Evolutionary conservation across 2,113 vertebrate species (phyloP), one percentile per base, ranked within the genome.

Genomic region (Percina caprodes): DNA sequence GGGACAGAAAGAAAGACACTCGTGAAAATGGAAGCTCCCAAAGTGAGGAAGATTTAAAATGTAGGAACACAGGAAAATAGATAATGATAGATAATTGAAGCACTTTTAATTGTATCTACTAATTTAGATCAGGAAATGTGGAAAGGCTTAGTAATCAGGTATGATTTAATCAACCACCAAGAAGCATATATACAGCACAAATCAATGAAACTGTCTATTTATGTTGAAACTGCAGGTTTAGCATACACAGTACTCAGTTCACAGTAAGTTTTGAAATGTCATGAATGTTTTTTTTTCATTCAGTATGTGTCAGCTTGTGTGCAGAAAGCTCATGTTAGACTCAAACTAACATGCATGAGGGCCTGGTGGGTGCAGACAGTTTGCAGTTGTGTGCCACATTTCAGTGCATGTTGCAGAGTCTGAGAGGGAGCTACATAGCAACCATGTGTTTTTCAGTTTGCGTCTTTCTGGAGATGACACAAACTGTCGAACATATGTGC

Each of bases 351-450:
- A 59, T 52, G 54, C 71, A 49, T 19, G 52, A 45, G 52, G 52
- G 6, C 61, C 62, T 13, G 45, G 56, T 77, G 46, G 24, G 26
- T 35, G 63, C 79, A 35, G 65, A 72, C 59, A 69, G 72, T 84
- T 88, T 77, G 75, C 88, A 87, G 82, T 80, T 77, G 69, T 75
- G 84, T 84, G 86, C 58, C 65, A 91, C 78, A 85, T 91, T 90
- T 85, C 84, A 35, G 65, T 39, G 48, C 79, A 68, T 88, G 83
- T 85, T 71, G 86, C 84, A 46, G 82, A 76, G 82, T 85, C 85
- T 23, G 65, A 82, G 16, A 56, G 35, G 10, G 63, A 59, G 61
- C n/a, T 16, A 18, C 89, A 23, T 88, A 82, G 91, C 88, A 91
- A 86, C 90, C 80, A 10, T 56, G 89, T 89, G 86, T 90, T 82